Evolutionary conservation across 2,888 invertebrate genomes (phyloP).

Genomic region (Athetis lepigone): DNA sequence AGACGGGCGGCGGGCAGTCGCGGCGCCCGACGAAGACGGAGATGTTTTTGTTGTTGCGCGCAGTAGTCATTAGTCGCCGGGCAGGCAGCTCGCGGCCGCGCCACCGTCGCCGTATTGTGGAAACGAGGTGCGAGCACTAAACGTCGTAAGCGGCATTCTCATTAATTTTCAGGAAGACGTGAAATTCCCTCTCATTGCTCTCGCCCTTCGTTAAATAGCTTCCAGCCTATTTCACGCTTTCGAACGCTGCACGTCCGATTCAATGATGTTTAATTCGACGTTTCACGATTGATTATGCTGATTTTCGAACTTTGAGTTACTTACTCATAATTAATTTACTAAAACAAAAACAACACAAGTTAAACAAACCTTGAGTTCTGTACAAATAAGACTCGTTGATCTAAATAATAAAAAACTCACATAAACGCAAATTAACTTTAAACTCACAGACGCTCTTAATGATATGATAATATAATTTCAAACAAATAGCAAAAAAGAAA

Average conservation of each 20-base stretch:
- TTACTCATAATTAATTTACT: constrained; percentile 26
- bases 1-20: constrained; percentile 67
- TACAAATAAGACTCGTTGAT: constrained; percentile 13
- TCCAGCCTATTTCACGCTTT: constrained; percentile 75
- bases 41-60: constrained; percentile 81
- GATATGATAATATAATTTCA: constrained; percentile 38
- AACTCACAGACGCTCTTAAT: constrained; percentile 13
- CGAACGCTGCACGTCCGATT: constrained; percentile 58
- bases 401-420: constrained; percentile 20
- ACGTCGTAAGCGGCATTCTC: constrained; percentile 87
- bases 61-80: constrained; percentile 82
- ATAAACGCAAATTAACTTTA: neutral
- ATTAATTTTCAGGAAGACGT: constrained; percentile 89
- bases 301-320: constrained; percentile 30
- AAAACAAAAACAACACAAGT: constrained; percentile 29
- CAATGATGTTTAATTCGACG: constrained; percentile 53
- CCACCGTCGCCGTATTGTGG: constrained; percentile 82
- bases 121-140: constrained; percentile 83
- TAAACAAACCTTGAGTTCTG: constrained; percentile 11
- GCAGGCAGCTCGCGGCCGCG: constrained; percentile 78
- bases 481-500: constrained; percentile 38
- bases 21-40: constrained; percentile 73
- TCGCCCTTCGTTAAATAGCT: constrained; percentile 82
- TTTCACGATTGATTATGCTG: constrained; percentile 50
- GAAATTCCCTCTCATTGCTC: constrained; percentile 83